Conservation (phyloP, 2,797 vertebrate species). For the Anas capensis region DNA sequence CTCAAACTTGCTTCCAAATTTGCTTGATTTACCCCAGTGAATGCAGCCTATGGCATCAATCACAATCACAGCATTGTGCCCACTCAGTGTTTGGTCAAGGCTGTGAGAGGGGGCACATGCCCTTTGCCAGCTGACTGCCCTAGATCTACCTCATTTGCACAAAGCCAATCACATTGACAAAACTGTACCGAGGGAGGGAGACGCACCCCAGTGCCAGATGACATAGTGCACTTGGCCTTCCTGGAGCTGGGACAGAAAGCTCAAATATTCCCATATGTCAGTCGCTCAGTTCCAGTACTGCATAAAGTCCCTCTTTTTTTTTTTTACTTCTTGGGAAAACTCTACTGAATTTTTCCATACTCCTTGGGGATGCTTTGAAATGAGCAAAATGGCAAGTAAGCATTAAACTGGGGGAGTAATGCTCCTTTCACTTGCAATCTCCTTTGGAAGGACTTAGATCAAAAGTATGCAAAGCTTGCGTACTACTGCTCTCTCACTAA, state of each 20-base stretch:
- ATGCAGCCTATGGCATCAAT: neutral
- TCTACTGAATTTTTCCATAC: constrained; percentile 12
- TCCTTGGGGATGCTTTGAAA: constrained; percentile 45
- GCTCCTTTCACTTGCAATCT: constrained; percentile 54
- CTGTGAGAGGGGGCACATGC: neutral
- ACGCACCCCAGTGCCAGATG: neutral
- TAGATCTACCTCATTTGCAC: neutral
- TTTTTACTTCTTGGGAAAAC: neutral
- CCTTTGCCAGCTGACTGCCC: neutral
- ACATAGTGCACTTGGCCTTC: neutral
- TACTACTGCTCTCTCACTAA: constrained; percentile 7
- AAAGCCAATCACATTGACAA: neutral
- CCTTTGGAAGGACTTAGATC: constrained; percentile 22
- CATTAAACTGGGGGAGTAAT: constrained; percentile 10
- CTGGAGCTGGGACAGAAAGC: neutral
- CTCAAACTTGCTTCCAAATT: neutral
- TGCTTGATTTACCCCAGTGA: neutral
- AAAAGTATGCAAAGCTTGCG: constrained; percentile 21
- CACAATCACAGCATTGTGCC: neutral
- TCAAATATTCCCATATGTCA: neutral
- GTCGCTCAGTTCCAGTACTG: neutral
- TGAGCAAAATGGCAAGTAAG: neutral
- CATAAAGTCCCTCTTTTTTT: neutral
- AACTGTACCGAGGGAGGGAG: neutral
- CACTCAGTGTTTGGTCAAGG: neutral